These are phyloP conservation scores for Acipenser oxyrinchus DNA, from an alignment of 2,797 vertebrate genomes.

Conservation along the genomic window DNA sequence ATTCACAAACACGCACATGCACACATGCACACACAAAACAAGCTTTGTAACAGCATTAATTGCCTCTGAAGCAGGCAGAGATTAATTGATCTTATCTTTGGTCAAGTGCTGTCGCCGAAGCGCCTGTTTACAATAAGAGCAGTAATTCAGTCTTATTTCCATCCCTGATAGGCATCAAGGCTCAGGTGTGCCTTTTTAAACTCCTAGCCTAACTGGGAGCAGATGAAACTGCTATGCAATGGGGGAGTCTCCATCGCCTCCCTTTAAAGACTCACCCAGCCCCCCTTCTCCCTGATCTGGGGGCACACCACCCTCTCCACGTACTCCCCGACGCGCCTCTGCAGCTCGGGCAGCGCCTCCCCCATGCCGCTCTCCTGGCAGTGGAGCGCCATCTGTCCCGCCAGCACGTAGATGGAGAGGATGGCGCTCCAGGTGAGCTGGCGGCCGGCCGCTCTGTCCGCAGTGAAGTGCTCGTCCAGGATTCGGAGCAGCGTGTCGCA, in stretches of 20 bases:
- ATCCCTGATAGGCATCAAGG: not conserved
- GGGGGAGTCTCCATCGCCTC: not conserved
- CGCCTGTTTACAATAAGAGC: not conserved
- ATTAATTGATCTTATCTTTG: not conserved
- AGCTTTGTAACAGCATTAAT: not conserved
- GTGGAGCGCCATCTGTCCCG: conserved; percentile 64
- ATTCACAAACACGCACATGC: not conserved
- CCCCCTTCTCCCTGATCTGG: conserved; percentile 51
- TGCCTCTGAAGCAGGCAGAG: too few species aligned
- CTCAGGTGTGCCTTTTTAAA: too few species aligned
- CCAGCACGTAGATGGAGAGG: conserved; percentile 61
- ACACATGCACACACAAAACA: not conserved
- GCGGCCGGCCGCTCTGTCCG: conserved; percentile 24
- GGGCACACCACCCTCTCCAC: conserved; percentile 63
- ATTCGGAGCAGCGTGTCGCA: conserved; percentile 51
- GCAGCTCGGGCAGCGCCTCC: conserved; percentile 46
- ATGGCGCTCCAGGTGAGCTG: conserved; percentile 61
- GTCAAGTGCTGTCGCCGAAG: not conserved
- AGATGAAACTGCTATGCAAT: not conserved
- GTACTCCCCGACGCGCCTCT: conserved; percentile 54
- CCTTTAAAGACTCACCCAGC: conserved; percentile 53
- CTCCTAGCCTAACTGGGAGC: too few species aligned
- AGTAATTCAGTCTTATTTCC: not conserved
- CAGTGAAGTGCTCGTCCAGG: conserved; percentile 55
- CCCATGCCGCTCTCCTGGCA: conserved; percentile 54